These are phyloP conservation scores for Microplitis demolitor DNA, from an alignment of 1,140 invertebrate species.

Conservation along the genomic window DNA sequence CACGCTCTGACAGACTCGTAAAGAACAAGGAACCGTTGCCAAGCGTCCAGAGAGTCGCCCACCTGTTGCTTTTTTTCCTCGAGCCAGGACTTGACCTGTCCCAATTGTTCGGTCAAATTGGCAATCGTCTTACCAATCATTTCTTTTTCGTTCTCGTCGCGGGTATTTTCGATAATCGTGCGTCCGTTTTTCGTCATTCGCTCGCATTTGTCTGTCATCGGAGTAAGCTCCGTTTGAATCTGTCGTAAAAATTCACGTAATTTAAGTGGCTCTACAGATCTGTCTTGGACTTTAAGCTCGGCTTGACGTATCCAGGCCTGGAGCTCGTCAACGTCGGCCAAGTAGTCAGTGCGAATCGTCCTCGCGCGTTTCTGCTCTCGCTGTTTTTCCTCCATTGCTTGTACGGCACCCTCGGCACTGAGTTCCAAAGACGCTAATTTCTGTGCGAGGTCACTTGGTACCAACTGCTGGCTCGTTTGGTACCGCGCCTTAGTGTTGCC, in stretches of 20 bases:
- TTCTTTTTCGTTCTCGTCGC: constrained; percentile 77
- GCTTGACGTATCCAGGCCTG: constrained; percentile 82
- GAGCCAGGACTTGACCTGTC: constrained; percentile 75
- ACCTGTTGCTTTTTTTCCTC: constrained; percentile 84
- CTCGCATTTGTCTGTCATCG: constrained; percentile 77
- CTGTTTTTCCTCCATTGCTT: constrained; percentile 84
- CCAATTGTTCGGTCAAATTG: constrained; percentile 77
- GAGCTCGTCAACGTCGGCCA: constrained; percentile 77
- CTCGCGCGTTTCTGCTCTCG: constrained; percentile 83
- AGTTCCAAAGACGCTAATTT: constrained; percentile 78
- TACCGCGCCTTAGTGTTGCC: constrained; percentile 72
- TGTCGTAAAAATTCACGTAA: constrained; percentile 78
- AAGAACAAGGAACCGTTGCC: constrained; percentile 82
- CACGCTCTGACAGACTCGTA: constrained; percentile 81
- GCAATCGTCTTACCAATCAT: constrained; percentile 76
- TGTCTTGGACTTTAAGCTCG: constrained; percentile 81
- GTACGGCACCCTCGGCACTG: constrained; percentile 75
- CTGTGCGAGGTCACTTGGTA: constrained; percentile 77
- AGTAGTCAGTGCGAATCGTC: constrained; percentile 79
- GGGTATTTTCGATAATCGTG: constrained; percentile 77
- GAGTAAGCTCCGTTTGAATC: constrained; percentile 75
- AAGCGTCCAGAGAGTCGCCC: constrained; percentile 85
- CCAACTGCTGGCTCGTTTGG: constrained; percentile 67
- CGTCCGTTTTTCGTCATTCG: constrained; percentile 77
- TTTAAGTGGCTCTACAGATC: constrained; percentile 74